Percentiles rank a stretch among this genome's conserved stretches.
These are phyloP conservation scores for Dinocampus coccinellae DNA, from an alignment of 2,888 invertebrate genomes.

Conservation along the genomic window DNA sequence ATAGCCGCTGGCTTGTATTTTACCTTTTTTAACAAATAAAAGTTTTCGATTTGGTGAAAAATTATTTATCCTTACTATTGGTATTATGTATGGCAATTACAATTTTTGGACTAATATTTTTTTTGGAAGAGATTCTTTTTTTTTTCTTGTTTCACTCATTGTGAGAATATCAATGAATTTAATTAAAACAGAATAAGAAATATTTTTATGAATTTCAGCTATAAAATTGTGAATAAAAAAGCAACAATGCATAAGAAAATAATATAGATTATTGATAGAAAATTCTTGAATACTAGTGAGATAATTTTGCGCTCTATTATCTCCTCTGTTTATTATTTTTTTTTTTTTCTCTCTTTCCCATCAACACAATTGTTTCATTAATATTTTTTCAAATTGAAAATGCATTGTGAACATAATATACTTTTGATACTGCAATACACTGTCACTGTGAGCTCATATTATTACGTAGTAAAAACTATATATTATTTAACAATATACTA, in stretches of 20 bases:
- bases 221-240: not conserved
- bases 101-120: no score
- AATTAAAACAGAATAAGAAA: not conserved
- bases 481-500: slow-evolving; percentile 36
- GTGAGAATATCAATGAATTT: not conserved
- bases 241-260: not conserved
- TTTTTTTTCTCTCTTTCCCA: not conserved
- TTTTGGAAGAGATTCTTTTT: not conserved
- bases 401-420: not conserved
- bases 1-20: not conserved
- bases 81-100: no score
- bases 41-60: not conserved
- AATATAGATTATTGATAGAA: not conserved
- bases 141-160: not conserved
- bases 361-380: not conserved
- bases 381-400: not conserved
- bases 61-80: no score
- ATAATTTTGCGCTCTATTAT: not conserved
- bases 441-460: not conserved
- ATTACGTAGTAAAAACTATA: slow-evolving; percentile 32
- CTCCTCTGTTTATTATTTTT: not conserved
- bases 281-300: not conserved
- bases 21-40: slow-evolving; percentile 15
- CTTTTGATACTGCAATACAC: not conserved
- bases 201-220: not conserved